These are phyloP conservation scores for Sorex maritimensis DNA, from an alignment of 2,797 vertebrate species.

Conservation along the genomic window DNA sequence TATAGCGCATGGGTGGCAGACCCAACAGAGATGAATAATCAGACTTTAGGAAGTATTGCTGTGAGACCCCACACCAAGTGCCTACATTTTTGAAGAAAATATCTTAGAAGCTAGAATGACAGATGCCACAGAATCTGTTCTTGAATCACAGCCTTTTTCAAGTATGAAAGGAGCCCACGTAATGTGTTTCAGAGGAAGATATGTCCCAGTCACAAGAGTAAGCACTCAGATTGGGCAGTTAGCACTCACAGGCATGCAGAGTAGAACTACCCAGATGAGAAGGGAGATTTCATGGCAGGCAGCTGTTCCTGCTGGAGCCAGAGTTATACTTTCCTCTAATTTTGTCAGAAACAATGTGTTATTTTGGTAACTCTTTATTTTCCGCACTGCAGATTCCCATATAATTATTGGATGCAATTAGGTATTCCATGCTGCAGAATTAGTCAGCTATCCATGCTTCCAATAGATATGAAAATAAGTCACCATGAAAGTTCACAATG, in stretches of 20 bases:
- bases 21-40: neutral
- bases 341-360: slow-evolving; percentile 71
- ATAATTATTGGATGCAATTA: slow-evolving; percentile 79
- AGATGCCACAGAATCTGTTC: slow-evolving; percentile 43
- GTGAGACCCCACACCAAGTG: neutral
- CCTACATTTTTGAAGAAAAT: slow-evolving; percentile 31
- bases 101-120: slow-evolving; percentile 38
- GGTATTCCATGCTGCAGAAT: slow-evolving; percentile 65
- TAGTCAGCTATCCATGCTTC: slow-evolving; percentile 75
- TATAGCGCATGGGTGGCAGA: neutral
- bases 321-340: slow-evolving; percentile 51
- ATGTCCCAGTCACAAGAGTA: neutral
- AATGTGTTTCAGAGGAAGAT: slow-evolving; percentile 34
- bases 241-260: no score
- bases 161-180: neutral
- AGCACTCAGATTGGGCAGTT: neutral
- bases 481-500: slow-evolving; percentile 34
- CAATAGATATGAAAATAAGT: slow-evolving; percentile 76
- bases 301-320: slow-evolving; percentile 48
- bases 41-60: neutral
- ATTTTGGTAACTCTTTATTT: slow-evolving; percentile 80
- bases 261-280: slow-evolving; percentile 1
- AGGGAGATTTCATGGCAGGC: neutral
- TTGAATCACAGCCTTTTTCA: slow-evolving; percentile 55
- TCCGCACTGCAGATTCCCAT: slow-evolving; percentile 60